phyloP scores from a whole-genome alignment of 2,888 invertebrate genomes.

The Anticlea derivata region DNA sequence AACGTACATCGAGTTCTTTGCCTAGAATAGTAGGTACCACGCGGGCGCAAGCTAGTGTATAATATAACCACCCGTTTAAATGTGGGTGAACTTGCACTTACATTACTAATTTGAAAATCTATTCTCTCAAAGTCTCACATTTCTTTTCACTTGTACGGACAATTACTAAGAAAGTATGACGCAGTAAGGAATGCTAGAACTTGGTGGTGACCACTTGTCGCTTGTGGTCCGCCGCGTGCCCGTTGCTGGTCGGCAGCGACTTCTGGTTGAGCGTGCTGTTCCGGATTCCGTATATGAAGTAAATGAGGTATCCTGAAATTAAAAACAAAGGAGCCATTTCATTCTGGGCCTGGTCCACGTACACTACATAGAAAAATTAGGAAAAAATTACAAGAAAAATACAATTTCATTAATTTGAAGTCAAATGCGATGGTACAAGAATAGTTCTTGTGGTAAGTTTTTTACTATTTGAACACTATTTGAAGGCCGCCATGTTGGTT shows the following conservation, averaged over 20 bases:
- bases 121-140: conserved; percentile 28
- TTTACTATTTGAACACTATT: too few relatives aligned
- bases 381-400: too few relatives aligned
- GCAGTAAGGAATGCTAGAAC: conserved; percentile 47
- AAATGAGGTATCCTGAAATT: conserved; percentile 89
- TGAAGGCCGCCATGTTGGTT: too few relatives aligned
- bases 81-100: background rate
- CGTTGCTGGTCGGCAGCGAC: conserved; percentile 37
- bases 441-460: too few relatives aligned
- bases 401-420: too few relatives aligned
- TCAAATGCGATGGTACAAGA: too few relatives aligned
- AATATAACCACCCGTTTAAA: background rate
- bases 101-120: conserved; percentile 17
- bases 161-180: conserved; percentile 15
- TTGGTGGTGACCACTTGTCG: conserved; percentile 58
- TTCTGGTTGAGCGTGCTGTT: conserved; percentile 87
- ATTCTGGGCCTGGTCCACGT: too few relatives aligned
- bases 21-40: too few relatives aligned
- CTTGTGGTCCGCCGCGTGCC: conserved; percentile 43
- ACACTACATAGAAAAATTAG: too few relatives aligned
- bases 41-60: too few relatives aligned
- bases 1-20: too few relatives aligned
- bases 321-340: too few relatives aligned
- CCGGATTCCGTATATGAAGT: conserved; percentile 92
- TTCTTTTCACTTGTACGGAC: conserved; percentile 12